phyloP scores from a whole-genome alignment of 2,888 invertebrate species.

The Helicoverpa assulta region DNA sequence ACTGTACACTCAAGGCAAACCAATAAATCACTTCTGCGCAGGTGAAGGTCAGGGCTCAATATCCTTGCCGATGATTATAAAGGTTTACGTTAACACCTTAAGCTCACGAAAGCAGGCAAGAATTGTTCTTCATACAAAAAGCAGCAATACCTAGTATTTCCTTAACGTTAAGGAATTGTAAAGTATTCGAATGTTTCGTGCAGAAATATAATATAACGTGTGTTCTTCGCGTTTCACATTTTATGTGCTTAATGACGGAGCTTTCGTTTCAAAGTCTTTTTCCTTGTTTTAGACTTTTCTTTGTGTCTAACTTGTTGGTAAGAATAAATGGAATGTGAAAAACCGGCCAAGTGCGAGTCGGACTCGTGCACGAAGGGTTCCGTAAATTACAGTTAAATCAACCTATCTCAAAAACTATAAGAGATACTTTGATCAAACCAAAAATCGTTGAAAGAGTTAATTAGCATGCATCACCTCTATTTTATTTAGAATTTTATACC shows the following conservation, averaged over 20 bases:
- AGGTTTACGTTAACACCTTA: neutral
- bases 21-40: too few relatives aligned
- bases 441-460: too few relatives aligned
- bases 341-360: too few relatives aligned
- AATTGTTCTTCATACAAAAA: slow-evolving; percentile 19
- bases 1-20: too few relatives aligned
- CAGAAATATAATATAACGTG: slow-evolving; percentile 59
- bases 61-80: too few relatives aligned
- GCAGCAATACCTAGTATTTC: slow-evolving; percentile 34
- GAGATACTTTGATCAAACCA: too few relatives aligned
- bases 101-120: neutral
- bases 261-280: slow-evolving; percentile 22
- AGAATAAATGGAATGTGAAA: neutral
- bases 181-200: slow-evolving; percentile 68
- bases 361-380: too few relatives aligned
- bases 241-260: slow-evolving; percentile 50
- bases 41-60: too few relatives aligned
- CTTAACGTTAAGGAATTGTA: slow-evolving; percentile 61
- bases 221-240: slow-evolving; percentile 49
- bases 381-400: too few relatives aligned
- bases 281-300: neutral
- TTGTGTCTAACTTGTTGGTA: neutral
- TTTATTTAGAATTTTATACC: too few relatives aligned
- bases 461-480: too few relatives aligned
- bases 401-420: too few relatives aligned